Evolutionary conservation across 2,888 invertebrate genomes (phyloP).

Genomic region (Hypercompe scribonia): DNA sequence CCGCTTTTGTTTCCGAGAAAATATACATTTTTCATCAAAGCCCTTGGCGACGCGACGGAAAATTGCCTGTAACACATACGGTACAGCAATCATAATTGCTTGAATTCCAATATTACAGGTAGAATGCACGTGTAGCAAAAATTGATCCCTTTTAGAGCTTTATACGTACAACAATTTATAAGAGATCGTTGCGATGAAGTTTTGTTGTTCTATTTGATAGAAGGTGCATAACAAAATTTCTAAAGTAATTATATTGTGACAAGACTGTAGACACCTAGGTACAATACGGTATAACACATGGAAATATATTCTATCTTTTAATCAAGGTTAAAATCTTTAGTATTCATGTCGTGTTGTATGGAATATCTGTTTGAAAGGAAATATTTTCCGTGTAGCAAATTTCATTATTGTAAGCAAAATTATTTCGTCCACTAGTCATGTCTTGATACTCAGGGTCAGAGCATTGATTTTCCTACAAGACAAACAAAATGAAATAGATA

Average conservation of each 20-base stretch:
- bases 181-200: constrained; percentile 52
- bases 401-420: background rate
- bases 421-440: background rate
- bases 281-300: background rate
- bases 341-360: background rate
- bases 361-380: background rate
- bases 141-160: constrained; percentile 68
- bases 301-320: background rate
- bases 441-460: background rate
- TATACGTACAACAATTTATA: constrained; percentile 67
- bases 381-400: background rate
- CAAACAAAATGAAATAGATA: background rate
- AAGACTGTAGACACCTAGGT: background rate
- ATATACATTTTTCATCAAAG: constrained; percentile 75
- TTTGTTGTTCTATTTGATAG: constrained; percentile 27
- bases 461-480: background rate
- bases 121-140: constrained; percentile 55
- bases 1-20: constrained; percentile 79
- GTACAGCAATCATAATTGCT: constrained; percentile 69
- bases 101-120: constrained; percentile 59
- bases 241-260: background rate
- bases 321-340: background rate
- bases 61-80: constrained; percentile 69
- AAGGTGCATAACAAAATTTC: background rate
- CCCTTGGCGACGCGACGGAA: constrained; percentile 63